Conservation (phyloP, 2,797 vertebrate genomes). For the Cercopithecus diana region DNA sequence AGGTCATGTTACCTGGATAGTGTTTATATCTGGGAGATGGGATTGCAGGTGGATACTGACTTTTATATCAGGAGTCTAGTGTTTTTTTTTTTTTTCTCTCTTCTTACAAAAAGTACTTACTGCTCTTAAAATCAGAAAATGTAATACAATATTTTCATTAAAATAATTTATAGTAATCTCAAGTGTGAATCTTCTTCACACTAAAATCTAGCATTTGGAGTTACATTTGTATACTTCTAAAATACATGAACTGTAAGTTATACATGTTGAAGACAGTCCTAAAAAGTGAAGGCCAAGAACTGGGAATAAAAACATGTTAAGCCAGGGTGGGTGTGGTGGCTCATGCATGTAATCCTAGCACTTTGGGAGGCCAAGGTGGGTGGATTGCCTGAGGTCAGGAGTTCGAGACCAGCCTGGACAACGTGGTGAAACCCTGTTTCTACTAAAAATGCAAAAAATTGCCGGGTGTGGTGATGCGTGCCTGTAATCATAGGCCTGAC, state of each 20-base stretch:
- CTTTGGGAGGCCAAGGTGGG: not conserved
- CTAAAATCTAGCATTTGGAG: not conserved
- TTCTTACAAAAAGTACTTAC: not conserved
- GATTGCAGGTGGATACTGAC: not conserved
- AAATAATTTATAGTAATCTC: not conserved
- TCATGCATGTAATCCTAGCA: not conserved
- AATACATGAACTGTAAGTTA: not conserved
- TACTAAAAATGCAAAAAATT: not conserved
- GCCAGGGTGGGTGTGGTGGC: not conserved
- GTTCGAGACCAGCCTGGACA: not conserved
- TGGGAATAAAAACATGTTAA: not conserved
- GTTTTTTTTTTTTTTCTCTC: not conserved
- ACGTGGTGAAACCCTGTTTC: not conserved
- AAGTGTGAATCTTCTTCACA: not conserved
- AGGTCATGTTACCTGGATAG: not conserved
- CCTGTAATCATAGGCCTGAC: not conserved
- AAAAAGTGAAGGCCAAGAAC: slow-evolving; percentile 30
- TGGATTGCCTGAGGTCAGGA: not conserved
- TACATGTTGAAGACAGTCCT: not conserved
- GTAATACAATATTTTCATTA: not conserved
- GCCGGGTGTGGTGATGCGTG: rapidly evolving
- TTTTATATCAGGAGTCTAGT: not conserved
- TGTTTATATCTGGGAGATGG: not conserved
- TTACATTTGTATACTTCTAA: not conserved
- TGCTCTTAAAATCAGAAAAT: slow-evolving; percentile 32